phyloP scores from a whole-genome alignment of 2,113 vertebrate genomes.

The Martes martes region DNA sequence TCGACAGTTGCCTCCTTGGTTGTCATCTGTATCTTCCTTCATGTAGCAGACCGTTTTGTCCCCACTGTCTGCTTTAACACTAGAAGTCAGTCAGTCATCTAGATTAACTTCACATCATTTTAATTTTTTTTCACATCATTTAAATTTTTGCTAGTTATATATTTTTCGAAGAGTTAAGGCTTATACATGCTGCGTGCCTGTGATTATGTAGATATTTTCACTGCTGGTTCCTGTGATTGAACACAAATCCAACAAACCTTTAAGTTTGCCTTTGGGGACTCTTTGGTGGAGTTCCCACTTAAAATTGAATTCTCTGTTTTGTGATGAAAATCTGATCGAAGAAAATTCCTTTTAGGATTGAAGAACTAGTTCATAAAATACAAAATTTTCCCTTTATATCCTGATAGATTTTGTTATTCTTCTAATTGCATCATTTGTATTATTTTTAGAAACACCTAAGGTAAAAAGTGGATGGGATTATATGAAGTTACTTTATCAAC shows the following conservation, averaged over 20 bases:
- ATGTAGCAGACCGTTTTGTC: not conserved
- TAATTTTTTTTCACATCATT: not conserved
- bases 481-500: not conserved
- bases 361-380: not conserved
- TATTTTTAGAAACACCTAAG: not conserved
- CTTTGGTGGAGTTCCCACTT: not conserved
- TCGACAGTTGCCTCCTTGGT: not conserved
- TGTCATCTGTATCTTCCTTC: not conserved
- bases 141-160: not conserved
- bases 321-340: not conserved
- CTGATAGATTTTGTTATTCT: not conserved
- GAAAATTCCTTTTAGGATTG: not conserved
- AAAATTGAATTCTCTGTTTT: constrained; percentile 9
- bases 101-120: not conserved
- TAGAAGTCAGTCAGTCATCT: not conserved
- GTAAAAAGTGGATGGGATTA: not conserved
- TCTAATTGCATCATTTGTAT: not conserved
- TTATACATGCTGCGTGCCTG: not conserved
- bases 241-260: not conserved
- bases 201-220: not conserved
- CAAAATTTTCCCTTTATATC: not conserved
- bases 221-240: not conserved
- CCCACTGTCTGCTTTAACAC: not conserved
- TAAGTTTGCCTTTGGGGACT: not conserved
- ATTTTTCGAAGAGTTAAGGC: not conserved